phyloP scores from a whole-genome alignment of 1,140 invertebrate genomes.

The Zeugodacus cucurbitae region DNA sequence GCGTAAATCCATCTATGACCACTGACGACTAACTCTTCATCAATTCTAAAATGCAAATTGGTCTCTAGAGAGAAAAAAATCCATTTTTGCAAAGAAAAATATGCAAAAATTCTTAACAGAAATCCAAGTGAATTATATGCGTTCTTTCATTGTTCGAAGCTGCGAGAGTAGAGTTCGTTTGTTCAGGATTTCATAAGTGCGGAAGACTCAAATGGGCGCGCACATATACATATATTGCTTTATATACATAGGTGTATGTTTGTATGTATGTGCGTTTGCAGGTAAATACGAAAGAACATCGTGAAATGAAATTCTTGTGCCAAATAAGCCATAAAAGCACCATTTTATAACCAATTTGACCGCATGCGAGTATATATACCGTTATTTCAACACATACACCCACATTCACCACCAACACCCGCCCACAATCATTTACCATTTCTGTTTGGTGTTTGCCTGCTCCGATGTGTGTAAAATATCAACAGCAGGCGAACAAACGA shows the following conservation, averaged over 20 bases:
- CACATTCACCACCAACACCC: too few relatives aligned
- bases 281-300: not conserved
- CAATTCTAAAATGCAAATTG: too few relatives aligned
- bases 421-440: too few relatives aligned
- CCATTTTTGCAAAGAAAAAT: too few relatives aligned
- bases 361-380: not conserved
- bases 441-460: too few relatives aligned
- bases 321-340: not conserved
- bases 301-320: not conserved
- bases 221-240: too few relatives aligned
- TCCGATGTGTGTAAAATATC: not conserved
- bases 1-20: too few relatives aligned
- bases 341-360: slow-evolving; percentile 17
- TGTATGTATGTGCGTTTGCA: not conserved
- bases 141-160: too few relatives aligned
- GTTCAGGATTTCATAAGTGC: not conserved
- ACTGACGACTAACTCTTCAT: too few relatives aligned
- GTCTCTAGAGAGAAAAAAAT: too few relatives aligned
- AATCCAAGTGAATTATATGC: too few relatives aligned
- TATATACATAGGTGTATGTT: not conserved
- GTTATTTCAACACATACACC: not conserved
- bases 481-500: not conserved
- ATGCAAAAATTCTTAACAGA: too few relatives aligned
- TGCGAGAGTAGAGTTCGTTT: not conserved
- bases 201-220: not conserved